These are phyloP conservation scores for Diorhabda sublineata DNA, from an alignment of 1,140 invertebrate species.

Conservation along the genomic window DNA sequence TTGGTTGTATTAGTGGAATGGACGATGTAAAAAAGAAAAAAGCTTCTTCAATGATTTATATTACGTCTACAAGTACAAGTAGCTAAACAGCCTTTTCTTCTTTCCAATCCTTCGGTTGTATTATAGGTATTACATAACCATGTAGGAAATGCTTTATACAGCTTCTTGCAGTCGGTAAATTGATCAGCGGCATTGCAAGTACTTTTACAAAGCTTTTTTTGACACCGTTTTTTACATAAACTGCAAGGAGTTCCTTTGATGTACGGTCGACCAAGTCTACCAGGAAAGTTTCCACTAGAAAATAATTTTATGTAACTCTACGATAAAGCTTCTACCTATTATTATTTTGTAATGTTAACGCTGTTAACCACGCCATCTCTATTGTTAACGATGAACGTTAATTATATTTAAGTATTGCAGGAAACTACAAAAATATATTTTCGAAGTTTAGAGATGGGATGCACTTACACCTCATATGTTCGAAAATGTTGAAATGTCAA, in stretches of 20 bases:
- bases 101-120: conserved; percentile 53
- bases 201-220: conserved; percentile 69
- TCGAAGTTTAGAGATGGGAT: no score
- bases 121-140: conserved; percentile 60
- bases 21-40: background rate
- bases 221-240: conserved; percentile 62
- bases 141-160: conserved; percentile 53
- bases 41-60: conserved; percentile 36
- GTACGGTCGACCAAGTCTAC: conserved; percentile 62
- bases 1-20: no score
- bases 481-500: conserved; percentile 5
- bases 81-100: conserved; percentile 61
- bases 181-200: conserved; percentile 64
- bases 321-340: no score
- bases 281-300: conserved; percentile 67
- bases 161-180: conserved; percentile 68
- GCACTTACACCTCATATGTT: background rate
- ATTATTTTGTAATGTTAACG: no score
- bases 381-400: no score
- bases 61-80: conserved; percentile 63
- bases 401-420: no score
- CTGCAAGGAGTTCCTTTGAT: conserved; percentile 59
- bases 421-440: no score
- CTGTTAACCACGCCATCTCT: no score
- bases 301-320: background rate